These are phyloP conservation scores for Protonemura montana DNA, from an alignment of 2,888 invertebrate genomes.

Conservation along the genomic window DNA sequence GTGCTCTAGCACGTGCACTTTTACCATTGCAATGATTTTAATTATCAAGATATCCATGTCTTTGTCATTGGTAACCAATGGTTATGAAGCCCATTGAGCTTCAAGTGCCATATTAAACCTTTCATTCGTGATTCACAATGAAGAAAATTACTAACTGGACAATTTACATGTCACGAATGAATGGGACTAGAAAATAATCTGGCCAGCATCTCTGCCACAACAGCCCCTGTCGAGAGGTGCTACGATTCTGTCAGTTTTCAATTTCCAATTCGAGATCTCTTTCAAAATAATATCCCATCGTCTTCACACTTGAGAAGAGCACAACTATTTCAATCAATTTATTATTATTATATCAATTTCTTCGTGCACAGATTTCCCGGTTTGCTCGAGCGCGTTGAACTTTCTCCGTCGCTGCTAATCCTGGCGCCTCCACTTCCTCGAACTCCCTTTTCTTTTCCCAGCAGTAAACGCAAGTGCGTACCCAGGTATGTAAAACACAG, in stretches of 20 bases:
- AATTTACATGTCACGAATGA: constrained; percentile 7
- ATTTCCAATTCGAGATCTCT: neutral
- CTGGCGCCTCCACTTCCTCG: neutral
- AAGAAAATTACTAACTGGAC: neutral
- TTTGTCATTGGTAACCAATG: neutral
- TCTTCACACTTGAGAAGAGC: neutral
- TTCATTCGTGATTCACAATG: constrained; percentile 12
- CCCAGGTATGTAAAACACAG: neutral
- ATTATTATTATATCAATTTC: neutral
- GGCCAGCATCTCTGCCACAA: neutral
- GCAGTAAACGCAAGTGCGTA: neutral
- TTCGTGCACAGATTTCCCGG: neutral
- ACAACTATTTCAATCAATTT: neutral
- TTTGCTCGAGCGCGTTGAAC: neutral
- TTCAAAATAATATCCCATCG: neutral
- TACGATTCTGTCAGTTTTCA: neutral
- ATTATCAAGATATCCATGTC: neutral
- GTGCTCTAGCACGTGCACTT: neutral
- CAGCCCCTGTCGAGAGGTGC: neutral
- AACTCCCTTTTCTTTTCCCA: neutral
- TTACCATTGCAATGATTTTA: neutral
- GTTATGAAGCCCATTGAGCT: neutral
- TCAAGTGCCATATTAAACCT: neutral
- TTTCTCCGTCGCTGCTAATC: neutral
- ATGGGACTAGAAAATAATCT: neutral